Base-by-base conservation (phyloP, 1,140 invertebrate genomes). In the Drosophila bocki region DNA sequence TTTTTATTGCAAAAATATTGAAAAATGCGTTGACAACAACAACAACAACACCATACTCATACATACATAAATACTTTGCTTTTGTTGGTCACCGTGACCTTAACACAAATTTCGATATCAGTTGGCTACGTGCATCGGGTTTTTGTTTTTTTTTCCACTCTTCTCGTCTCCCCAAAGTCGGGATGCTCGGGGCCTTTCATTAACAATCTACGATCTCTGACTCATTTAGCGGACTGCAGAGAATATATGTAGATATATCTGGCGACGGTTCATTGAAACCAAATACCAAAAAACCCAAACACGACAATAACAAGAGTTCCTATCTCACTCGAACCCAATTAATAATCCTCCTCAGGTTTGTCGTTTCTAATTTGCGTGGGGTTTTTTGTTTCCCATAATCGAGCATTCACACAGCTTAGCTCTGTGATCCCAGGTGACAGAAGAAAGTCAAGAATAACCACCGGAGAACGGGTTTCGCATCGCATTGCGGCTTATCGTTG, bases 1-100 rank as follows among this genome's bases (percentile, higher is more conserved):
- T 75, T 83, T 88, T 90, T 88, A 88, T 88, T 88, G 84, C 84
- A 88, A 88, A 88, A 88, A 90, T 88, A 88, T 88, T 88, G 81
- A 88, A 90, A 88, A 88, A 90, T 82, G 86, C 85, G 78, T 90
- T 79, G 47, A 85, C 69, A 59, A 75, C 58, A 75, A 22, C 22
- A 22, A 47, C 22, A 22, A 47, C 42, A 69, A 35, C 60, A 35
- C 29, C 22, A 37, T 2, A 13, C 48, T 29, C 37, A 57, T 57
- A 48, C 41, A 77, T 42, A 72, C 53, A 59, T 59, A 72, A 70
- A 71, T 37, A 51, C 67, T 44, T 37, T 51, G 67, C 51, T 51
- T 72, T 71, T 90, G 78, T 88, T 90, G 86, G 85, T 88, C 85
- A 85, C 85, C 81, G 81, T 90, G 85, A 88, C 85, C 85, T 88